Evolutionary conservation across 2,797 vertebrate genomes (phyloP).

Genomic region (Kryptopterus vitreolus): DNA sequence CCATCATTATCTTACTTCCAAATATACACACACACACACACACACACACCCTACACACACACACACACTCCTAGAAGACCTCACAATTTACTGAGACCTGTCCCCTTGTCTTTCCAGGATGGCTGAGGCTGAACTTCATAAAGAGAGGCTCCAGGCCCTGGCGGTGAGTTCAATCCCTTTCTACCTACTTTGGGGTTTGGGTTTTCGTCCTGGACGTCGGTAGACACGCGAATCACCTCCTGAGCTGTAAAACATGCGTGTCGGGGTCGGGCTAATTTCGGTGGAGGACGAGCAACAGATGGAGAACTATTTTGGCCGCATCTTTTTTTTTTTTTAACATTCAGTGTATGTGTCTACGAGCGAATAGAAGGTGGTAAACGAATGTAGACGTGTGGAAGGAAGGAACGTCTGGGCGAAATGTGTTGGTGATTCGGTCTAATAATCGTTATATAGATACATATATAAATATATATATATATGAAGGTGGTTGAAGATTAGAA

Average conservation of each 20-base stretch:
- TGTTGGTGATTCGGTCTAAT: slow-evolving; percentile 34
- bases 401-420: slow-evolving; percentile 8
- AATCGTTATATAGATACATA: not conserved
- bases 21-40: slow-evolving; percentile 34
- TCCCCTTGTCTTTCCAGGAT: slow-evolving; percentile 86
- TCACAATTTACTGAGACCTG: slow-evolving; percentile 63
- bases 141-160: slow-evolving; percentile 96
- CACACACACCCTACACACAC: slow-evolving; percentile 38
- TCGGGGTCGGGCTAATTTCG: slow-evolving; percentile 72
- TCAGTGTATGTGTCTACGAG: slow-evolving; percentile 54
- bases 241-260: not conserved
- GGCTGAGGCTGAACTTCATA: slow-evolving; percentile 96
- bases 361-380: slow-evolving; percentile 28
- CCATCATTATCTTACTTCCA: slow-evolving; percentile 33
- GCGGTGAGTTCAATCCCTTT: slow-evolving; percentile 83
- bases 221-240: not conserved
- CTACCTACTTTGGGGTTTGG: not conserved
- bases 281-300: slow-evolving; percentile 69
- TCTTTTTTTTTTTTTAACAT: slow-evolving; percentile 65
- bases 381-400: slow-evolving; percentile 31
- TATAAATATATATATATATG: too few relatives aligned
- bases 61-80: slow-evolving; percentile 26
- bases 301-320: slow-evolving; percentile 75
- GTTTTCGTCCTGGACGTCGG: not conserved
- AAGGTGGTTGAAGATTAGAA: slow-evolving; percentile 17